Percentiles rank a stretch among this genome's conserved stretches.
Evolutionary conservation across 2,888 invertebrate species (phyloP).

Genomic region (Seira musarum): DNA sequence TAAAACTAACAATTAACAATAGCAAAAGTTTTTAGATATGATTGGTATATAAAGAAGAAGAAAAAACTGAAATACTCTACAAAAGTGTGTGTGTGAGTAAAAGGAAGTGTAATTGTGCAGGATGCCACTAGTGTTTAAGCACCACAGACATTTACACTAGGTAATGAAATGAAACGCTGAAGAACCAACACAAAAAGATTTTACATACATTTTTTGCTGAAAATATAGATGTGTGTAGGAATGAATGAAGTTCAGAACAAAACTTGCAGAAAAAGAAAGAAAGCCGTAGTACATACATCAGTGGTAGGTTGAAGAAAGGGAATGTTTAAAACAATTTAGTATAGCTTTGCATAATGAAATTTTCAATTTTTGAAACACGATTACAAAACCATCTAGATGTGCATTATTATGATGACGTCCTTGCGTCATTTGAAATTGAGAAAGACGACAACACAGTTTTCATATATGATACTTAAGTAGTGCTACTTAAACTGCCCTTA

Average conservation of each 20-base stretch:
- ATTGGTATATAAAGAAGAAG: neutral
- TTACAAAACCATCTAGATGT: neutral
- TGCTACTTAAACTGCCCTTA: slow-evolving; percentile 5
- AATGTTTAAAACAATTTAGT: neutral
- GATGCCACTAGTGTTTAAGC: no score
- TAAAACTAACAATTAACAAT: neutral
- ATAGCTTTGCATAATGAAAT: neutral
- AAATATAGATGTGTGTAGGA: no score
- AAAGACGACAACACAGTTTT: neutral
- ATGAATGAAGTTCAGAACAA: no score
- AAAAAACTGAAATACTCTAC: no score
- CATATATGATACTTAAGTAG: neutral
- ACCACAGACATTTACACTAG: no score
- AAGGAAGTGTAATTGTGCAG: no score
- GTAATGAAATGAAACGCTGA: no score
- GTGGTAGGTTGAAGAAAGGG: neutral
- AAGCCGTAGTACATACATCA: no score
- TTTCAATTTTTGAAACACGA: slow-evolving; percentile 1
- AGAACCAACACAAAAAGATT: no score
- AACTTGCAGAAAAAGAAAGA: no score
- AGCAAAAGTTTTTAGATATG: neutral
- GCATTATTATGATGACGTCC: neutral
- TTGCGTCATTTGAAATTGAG: neutral
- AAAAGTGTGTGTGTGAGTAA: no score
- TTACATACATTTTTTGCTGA: no score